Evolutionary conservation across 1,140 invertebrate species (phyloP), one percentile per base, ranked within the genome.

Genomic region (Delia radicum): DNA sequence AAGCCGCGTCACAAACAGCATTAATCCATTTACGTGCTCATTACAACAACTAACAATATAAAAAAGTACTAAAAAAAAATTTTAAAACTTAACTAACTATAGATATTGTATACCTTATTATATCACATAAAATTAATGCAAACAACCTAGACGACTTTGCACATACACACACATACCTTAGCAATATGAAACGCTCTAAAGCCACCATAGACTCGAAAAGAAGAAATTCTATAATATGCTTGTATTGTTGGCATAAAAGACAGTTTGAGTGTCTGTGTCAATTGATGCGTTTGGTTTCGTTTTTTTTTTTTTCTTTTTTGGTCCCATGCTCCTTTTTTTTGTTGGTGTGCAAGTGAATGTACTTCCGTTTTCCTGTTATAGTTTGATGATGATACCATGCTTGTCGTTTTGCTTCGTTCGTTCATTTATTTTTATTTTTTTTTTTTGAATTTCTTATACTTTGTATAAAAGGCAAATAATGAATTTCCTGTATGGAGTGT

Each of bases 341-440:
- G 48, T 69, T 69, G 65, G 29, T 69, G 65, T 69, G 65, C 65
- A 69, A 69, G 65, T 69, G 65, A 69, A 69, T 69, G 65, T 69
- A 69, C 65, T 69, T 69, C 65, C 65, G 65, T 37, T 69, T 69
- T 69, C 65, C 65, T 31, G 65, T 33, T 69, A 69, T 33, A 37
- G 65, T 69, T 69, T 69, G 29, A 69, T 69, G n/a, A 37, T 37
- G 29, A 69, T 33, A 69, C 65, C 65, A 18, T 33, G n/a, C 65
- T 15, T 33, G 15, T 31, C 31, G 65, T 33, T 31, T 69, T 21
- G 37, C 18, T 69, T 69, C 37, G 21, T 55, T 33, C 29, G 3
- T 37, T 46, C 15, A 28, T 37, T 46, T 13, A 46, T 28, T n/a
- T n/a, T n/a, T n/a, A n/a, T 29, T 72, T 72, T 24, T 42, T 72